These are phyloP conservation scores for Characodon lateralis DNA, from an alignment of 2,797 vertebrate genomes.

Conservation along the genomic window DNA sequence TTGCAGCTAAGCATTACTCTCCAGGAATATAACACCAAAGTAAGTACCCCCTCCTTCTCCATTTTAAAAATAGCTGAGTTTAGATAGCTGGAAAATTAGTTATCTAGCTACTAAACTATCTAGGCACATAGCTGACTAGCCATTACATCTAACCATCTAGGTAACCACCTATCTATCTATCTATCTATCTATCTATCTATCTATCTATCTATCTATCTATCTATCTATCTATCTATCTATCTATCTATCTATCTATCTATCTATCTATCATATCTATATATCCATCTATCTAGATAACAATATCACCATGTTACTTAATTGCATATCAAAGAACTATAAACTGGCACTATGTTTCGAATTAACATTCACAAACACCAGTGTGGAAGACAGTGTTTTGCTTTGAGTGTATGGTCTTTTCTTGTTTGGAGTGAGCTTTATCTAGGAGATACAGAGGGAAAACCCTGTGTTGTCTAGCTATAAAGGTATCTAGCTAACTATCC, in stretches of 20 bases:
- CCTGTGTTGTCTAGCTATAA: no score
- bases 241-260: background rate
- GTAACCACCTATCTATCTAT: background rate
- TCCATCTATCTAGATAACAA: background rate
- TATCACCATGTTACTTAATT: no score
- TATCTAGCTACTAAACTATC: background rate
- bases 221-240: background rate
- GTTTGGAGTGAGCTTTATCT: no score
- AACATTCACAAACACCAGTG: no score
- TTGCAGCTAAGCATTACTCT: conserved; percentile 65
- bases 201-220: background rate
- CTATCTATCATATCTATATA: background rate
- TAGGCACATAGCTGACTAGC: background rate
- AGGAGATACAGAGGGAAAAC: no score
- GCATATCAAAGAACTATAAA: no score
- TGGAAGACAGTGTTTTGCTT: no score
- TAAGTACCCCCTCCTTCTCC: background rate
- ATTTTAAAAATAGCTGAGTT: background rate
- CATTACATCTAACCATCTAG: background rate
- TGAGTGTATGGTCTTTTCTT: no score
- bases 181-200: background rate
- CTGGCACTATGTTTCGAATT: no score
- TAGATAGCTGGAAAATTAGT: background rate
- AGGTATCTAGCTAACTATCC: background rate
- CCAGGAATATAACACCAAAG: conserved; percentile 45